Evolutionary conservation across 2,888 invertebrate species (phyloP).

Genomic region (Eumerus sabulonum): DNA sequence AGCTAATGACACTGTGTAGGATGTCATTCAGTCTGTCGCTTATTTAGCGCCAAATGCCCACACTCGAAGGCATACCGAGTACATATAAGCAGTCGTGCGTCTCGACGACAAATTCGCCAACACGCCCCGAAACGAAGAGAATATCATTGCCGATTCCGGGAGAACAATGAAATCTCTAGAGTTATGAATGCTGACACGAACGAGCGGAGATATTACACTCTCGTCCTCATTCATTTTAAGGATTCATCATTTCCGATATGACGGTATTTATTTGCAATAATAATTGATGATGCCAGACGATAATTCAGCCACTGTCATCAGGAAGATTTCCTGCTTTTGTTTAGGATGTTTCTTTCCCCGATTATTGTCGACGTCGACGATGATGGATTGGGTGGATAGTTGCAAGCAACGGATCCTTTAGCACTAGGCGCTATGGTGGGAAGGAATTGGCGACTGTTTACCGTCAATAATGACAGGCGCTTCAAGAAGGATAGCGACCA

Average conservation of each 20-base stretch:
- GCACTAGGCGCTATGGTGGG: background rate
- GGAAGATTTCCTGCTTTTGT: conserved; percentile 53
- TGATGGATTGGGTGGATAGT: too few species aligned
- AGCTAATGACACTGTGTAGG: conserved; percentile 43
- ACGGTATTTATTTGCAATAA: conserved; percentile 69
- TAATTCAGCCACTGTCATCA: conserved; percentile 31
- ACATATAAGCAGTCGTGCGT: too few species aligned
- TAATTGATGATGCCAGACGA: conserved; percentile 67
- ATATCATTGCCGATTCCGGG: background rate
- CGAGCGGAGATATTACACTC: conserved; percentile 59
- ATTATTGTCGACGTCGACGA: conserved; percentile 31
- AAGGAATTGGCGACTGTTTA: conserved; percentile 37
- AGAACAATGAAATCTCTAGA: conserved; percentile 45
- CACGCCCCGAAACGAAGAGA: background rate
- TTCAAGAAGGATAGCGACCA: conserved; percentile 55
- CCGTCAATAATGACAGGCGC: conserved; percentile 55
- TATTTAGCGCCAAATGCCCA: conserved; percentile 1
- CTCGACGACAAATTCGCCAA: too few species aligned
- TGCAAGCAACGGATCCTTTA: too few species aligned
- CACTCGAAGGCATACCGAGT: too few species aligned
- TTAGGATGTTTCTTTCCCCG: conserved; percentile 55
- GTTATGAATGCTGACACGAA: conserved; percentile 66
- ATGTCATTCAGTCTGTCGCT: conserved; percentile 11
- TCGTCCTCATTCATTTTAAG: conserved; percentile 66
- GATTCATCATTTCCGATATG: conserved; percentile 69